Evolutionary conservation across 2,888 invertebrate genomes (phyloP).

Genomic region (Torymus tubicola): DNA sequence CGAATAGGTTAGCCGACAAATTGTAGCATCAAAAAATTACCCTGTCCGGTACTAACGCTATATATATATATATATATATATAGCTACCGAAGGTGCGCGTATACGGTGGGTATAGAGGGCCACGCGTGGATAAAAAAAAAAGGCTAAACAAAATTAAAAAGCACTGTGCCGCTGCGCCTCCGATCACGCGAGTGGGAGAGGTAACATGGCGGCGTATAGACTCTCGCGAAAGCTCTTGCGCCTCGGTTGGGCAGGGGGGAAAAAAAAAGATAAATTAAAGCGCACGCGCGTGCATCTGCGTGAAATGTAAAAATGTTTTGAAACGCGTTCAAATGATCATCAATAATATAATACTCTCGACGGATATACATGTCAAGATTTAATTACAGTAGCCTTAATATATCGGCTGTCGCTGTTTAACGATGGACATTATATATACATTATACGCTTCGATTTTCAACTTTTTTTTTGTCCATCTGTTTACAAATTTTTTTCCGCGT

Average conservation of each 20-base stretch:
- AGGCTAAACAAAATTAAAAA: constrained; percentile 55
- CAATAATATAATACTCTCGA: constrained; percentile 29
- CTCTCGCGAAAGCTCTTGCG: constrained; percentile 31
- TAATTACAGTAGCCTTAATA: constrained; percentile 18
- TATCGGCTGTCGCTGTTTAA: background rate
- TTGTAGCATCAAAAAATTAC: constrained; percentile 59
- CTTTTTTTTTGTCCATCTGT: background rate
- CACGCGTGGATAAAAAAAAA: constrained; percentile 39
- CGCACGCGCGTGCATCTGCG: background rate
- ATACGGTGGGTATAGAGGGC: background rate
- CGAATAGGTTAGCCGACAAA: constrained; percentile 56
- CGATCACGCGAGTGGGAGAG: constrained; percentile 12
- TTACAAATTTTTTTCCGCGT: background rate
- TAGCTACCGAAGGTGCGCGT: background rate
- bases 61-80: too few species aligned
- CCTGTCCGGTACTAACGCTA: background rate
- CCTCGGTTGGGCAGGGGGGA: background rate
- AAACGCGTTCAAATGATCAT: constrained; percentile 41
- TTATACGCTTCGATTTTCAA: constrained; percentile 10
- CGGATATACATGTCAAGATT: constrained; percentile 31
- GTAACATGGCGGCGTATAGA: too few species aligned
- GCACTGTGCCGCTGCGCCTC: constrained; percentile 34
- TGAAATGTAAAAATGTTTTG: constrained; percentile 41
- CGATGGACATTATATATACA: too few species aligned
- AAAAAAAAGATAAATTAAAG: constrained; percentile 43